These are phyloP conservation scores for Anableps anableps DNA, from an alignment of 2,797 vertebrate species.

Conservation along the genomic window DNA sequence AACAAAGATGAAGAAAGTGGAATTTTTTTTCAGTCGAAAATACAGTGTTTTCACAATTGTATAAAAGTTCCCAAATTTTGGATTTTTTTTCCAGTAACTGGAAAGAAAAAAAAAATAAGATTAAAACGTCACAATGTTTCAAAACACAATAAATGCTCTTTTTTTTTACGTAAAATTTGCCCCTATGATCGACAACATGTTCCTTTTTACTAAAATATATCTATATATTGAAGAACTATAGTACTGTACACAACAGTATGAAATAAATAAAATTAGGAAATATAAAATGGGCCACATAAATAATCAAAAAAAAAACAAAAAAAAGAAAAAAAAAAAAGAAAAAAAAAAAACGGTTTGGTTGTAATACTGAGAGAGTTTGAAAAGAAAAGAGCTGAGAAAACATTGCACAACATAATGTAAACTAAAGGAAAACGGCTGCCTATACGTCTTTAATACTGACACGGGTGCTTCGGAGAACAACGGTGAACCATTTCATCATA, in stretches of 20 bases:
- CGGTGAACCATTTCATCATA: conserved; percentile 89
- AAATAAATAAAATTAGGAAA: conserved; percentile 99
- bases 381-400: conserved; percentile 84
- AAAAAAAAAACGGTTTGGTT: conserved; percentile 95
- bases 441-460: conserved; percentile 97
- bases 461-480: conserved; percentile 98
- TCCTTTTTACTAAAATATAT: conserved; percentile 99
- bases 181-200: conserved; percentile 99
- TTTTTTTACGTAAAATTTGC: conserved; percentile 99
- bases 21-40: conserved; percentile 99
- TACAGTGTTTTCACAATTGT: conserved; percentile 99
- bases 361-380: conserved; percentile 96
- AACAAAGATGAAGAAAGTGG: conserved; percentile 99
- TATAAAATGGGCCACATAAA: conserved; percentile 99
- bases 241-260: conserved; percentile 99
- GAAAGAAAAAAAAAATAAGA: conserved; percentile 94
- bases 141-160: conserved; percentile 99
- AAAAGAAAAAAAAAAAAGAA: conserved; percentile 97
- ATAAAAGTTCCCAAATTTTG: conserved; percentile 99
- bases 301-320: conserved; percentile 99
- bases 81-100: conserved; percentile 92
- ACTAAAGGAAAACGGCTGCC: conserved; percentile 98
- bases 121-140: conserved; percentile 99
- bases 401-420: conserved; percentile 99
- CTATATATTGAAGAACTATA: conserved; percentile 99